These are phyloP conservation scores for Drosophila arizonae DNA, from an alignment of 1,140 invertebrate species.

Conservation along the genomic window DNA sequence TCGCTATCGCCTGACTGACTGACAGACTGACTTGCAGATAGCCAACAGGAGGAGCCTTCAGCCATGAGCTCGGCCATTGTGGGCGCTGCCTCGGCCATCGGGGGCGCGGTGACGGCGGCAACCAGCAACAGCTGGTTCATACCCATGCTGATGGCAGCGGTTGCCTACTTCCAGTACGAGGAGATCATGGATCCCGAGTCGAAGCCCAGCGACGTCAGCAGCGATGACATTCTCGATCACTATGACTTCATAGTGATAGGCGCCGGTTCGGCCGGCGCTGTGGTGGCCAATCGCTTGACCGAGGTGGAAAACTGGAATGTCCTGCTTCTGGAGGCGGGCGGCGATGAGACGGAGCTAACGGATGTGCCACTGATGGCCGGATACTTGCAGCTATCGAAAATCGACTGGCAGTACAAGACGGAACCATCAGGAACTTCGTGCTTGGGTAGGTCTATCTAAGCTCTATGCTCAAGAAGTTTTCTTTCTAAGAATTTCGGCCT, in stretches of 20 bases:
- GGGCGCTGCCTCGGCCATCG: conserved; percentile 84
- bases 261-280: conserved; percentile 95
- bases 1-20: background rate
- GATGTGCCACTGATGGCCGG: conserved; percentile 94
- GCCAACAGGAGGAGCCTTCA: conserved; percentile 10
- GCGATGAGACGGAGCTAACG: conserved; percentile 94
- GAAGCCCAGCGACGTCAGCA: conserved; percentile 86
- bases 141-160: conserved; percentile 89
- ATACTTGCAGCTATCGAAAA: conserved; percentile 92
- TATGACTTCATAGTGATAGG: conserved; percentile 96
- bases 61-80: conserved; percentile 83
- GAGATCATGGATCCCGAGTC: conserved; percentile 90
- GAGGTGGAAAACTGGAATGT: conserved; percentile 93
- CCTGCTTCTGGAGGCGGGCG: conserved; percentile 94
- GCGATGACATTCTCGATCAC: conserved; percentile 86
- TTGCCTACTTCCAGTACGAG: conserved; percentile 92
- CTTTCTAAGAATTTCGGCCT: background rate
- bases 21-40: background rate
- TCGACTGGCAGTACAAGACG: conserved; percentile 97
- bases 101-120: conserved; percentile 85
- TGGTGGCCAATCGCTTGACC: conserved; percentile 93
- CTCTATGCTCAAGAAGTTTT: background rate
- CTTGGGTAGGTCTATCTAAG: conserved; percentile 85
- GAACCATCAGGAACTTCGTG: conserved; percentile 93
- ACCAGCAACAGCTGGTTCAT: conserved; percentile 88